Base-by-base conservation (phyloP, 2,797 vertebrate species). In the Poeciliopsis presidionis region DNA sequence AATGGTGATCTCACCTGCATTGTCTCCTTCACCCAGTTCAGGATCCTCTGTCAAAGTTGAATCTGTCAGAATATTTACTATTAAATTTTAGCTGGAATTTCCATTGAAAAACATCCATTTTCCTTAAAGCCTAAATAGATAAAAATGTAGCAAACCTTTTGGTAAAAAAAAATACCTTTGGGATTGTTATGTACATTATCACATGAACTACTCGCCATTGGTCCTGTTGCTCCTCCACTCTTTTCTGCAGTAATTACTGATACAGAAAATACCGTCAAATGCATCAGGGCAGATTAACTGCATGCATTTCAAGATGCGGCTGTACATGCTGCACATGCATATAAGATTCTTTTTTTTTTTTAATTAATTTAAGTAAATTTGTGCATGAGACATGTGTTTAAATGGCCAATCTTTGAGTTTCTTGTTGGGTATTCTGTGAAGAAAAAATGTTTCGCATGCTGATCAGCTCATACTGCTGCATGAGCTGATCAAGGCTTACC, bases 121-220 rank as follows among this genome's bases (percentile, higher is more conserved):
- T 2, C 30, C 0, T 72, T 73, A 22, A 81, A 76, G 20, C 59
- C 78, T 67, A 74, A 70, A 79, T 81, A 49, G 9, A 28, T 75
- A n/a, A 74, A 78, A 84, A 83, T 76, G 2, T 55, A 3, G 1
- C 45, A 57, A 30, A 0, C 79, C 76, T 69, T 78, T 81, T 82
- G 72, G 5, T 25, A 20, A 28, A 28, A 43, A 2, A 75, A 78
- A 78, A 87, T 94, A 94, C 91, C 89, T 95, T 87, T 83, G 49
- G 85, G 76, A 81, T 91, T 93, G 84, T 90, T 94, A 92, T 91
- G 91, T 90, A 91, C 73, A 86, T 83, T 93, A 91, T 89, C 7
- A 77, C 93, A 94, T 89, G 91, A 91, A 74, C 61, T 88, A 94
- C 84, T 82, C 88, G 78, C 90, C 90, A 33, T 63, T 79, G 88